A percentile compares a stretch with the other conserved stretches of the same genome.
phyloP scores from a whole-genome alignment of 92 coral and sea anemone species.

The Scolanthus callimorphus region DNA sequence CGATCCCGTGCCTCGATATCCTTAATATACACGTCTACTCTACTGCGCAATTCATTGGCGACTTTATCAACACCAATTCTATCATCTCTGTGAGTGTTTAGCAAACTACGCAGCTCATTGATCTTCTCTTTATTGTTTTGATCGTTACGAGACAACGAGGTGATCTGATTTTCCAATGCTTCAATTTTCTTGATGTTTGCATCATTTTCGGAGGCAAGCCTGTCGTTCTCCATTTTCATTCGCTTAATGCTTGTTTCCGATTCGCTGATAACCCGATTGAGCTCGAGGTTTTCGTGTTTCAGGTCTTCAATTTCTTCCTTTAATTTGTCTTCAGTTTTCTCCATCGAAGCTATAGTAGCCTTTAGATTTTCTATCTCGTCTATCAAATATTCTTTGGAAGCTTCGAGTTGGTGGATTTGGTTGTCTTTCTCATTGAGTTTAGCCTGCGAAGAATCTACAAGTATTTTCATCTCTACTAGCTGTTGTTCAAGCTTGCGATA shows the following conservation, averaged over 20 bases:
- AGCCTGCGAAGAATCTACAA: conserved; percentile 79
- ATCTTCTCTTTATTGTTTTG: conserved; percentile 70
- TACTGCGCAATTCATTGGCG: conserved; percentile 55
- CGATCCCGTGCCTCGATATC: conserved; percentile 42
- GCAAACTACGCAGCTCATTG: conserved; percentile 62
- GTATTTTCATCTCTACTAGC: conserved; percentile 75
- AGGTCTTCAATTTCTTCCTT: conserved; percentile 67
- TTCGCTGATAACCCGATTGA: conserved; percentile 48
- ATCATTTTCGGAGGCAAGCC: conserved; percentile 74
- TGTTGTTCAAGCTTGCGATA: conserved; percentile 74
- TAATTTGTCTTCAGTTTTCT: conserved; percentile 56
- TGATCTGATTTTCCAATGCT: conserved; percentile 73
- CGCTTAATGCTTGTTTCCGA: conserved; percentile 48
- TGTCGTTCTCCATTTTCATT: conserved; percentile 54
- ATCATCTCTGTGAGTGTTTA: conserved; percentile 61
- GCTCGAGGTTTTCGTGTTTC: conserved; percentile 84
- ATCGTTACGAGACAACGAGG: conserved; percentile 36
- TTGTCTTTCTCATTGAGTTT: conserved; percentile 86
- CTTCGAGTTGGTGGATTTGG: conserved; percentile 71
- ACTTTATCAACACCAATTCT: conserved; percentile 49
- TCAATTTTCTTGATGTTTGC: conserved; percentile 48
- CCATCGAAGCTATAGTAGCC: conserved; percentile 43
- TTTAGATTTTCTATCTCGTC: conserved; percentile 77
- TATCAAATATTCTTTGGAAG: conserved; percentile 63
- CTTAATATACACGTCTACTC: conserved; percentile 47